Evolutionary conservation across 2,888 invertebrate genomes (phyloP).

Genomic region (Ametastegia equiseti): DNA sequence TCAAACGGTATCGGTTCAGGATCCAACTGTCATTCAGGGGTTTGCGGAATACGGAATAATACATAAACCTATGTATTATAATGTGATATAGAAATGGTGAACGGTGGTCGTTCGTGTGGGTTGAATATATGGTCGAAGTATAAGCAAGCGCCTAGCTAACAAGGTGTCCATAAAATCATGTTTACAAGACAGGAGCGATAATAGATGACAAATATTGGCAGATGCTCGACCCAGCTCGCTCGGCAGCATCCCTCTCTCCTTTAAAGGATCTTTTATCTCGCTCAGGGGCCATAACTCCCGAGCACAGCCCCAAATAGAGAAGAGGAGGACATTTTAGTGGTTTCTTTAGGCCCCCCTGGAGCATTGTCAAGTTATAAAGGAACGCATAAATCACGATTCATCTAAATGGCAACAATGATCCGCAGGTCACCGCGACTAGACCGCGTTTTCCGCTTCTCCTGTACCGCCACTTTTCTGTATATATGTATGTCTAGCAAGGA

Average conservation of each 20-base stretch:
- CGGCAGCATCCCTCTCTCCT: conserved; percentile 23
- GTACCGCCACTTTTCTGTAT: background rate
- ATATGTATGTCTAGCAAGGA: background rate
- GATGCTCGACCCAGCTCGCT: conserved; percentile 68
- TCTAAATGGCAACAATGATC: conserved; percentile 70
- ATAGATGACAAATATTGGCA: conserved; percentile 76
- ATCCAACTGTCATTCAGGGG: background rate
- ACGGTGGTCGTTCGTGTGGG: background rate
- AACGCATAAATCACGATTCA: conserved; percentile 73
- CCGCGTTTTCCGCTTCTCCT: no score
- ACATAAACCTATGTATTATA: background rate
- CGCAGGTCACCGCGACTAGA: conserved; percentile 46
- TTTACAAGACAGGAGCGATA: conserved; percentile 70
- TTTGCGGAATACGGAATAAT: background rate
- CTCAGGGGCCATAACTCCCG: conserved; percentile 53
- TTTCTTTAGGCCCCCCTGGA: conserved; percentile 58
- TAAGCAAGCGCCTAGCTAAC: conserved; percentile 56
- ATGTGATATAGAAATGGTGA: background rate
- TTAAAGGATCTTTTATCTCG: conserved; percentile 55
- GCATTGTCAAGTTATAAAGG: conserved; percentile 64
- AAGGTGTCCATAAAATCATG: conserved; percentile 68
- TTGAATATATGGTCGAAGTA: background rate
- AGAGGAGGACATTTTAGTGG: conserved; percentile 63
- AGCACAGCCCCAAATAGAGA: conserved; percentile 61
- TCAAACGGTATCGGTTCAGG: background rate